phyloP scores from a whole-genome alignment of 2,888 invertebrate genomes.

The Callosobruchus maculatus region DNA sequence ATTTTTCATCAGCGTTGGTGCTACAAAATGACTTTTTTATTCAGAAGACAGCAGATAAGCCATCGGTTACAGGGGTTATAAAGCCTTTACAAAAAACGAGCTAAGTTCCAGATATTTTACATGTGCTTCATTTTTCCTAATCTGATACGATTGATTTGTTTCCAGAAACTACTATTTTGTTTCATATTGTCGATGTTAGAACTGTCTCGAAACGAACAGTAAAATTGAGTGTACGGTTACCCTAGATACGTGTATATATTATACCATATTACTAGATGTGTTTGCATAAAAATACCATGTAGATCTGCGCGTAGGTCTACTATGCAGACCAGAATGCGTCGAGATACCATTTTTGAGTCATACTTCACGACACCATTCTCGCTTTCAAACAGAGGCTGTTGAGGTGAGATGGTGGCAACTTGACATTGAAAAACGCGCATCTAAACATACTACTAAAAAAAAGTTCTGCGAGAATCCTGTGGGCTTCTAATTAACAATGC shows the following conservation, averaged over 20 bases:
- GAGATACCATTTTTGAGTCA: slow-evolving; percentile 24
- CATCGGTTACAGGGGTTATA: no score
- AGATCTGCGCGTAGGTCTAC: slow-evolving; percentile 36
- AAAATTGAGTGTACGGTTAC: background rate
- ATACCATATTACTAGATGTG: slow-evolving; percentile 9
- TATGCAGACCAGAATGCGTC: slow-evolving; percentile 34
- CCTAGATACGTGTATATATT: background rate
- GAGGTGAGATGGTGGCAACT: background rate
- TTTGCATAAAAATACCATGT: slow-evolving; percentile 30
- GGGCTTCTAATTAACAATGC: no score
- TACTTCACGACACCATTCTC: slow-evolving; percentile 28
- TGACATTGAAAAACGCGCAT: background rate
- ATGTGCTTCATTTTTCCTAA: background rate
- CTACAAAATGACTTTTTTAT: no score
- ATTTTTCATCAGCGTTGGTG: no score
- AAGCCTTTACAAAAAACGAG: background rate
- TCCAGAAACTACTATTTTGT: background rate
- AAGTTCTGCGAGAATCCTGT: no score
- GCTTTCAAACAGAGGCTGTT: slow-evolving; percentile 23
- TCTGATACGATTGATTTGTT: background rate
- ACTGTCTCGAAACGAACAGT: background rate
- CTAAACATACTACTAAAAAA: no score
- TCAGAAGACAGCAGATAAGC: no score
- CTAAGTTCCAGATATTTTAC: background rate
- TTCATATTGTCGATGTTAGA: background rate